Percentiles rank a stretch among this genome's conserved stretches.
Evolutionary conservation across 2,113 vertebrate genomes (phyloP).

Genomic region (Cebidichthys violaceus): DNA sequence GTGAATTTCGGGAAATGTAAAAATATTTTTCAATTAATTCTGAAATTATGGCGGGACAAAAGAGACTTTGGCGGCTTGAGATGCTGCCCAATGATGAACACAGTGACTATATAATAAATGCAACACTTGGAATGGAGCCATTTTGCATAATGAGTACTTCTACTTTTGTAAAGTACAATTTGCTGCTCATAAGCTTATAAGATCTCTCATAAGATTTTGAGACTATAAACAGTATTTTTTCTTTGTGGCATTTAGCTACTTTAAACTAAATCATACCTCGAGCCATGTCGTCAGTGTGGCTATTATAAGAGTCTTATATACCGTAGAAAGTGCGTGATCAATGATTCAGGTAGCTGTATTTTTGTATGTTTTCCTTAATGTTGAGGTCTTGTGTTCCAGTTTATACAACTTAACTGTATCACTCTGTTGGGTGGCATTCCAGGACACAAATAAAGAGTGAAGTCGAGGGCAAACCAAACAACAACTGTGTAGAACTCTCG

Average conservation of each 20-base stretch:
- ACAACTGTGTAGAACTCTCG: slow-evolving; percentile 1
- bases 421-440: slow-evolving; percentile 1
- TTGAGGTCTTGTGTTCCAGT: not conserved
- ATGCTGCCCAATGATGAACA: not conserved
- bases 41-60: not conserved
- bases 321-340: not conserved
- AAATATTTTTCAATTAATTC: not conserved
- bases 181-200: not conserved
- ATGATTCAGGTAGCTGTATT: not conserved
- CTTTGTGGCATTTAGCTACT: not conserved
- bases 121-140: not conserved
- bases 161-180: not conserved
- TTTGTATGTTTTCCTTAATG: not conserved
- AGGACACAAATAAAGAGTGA: slow-evolving; percentile 5
- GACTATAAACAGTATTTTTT: not conserved
- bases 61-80: not conserved
- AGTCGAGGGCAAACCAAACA: slow-evolving; percentile 27
- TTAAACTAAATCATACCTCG: not conserved
- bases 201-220: not conserved
- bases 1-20: not conserved
- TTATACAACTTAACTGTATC: slow-evolving; percentile 1
- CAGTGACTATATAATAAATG: not conserved
- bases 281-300: not conserved
- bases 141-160: not conserved
- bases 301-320: not conserved